These are phyloP conservation scores for Regulus satrapa DNA, from an alignment of 2,113 vertebrate species.

Conservation along the genomic window DNA sequence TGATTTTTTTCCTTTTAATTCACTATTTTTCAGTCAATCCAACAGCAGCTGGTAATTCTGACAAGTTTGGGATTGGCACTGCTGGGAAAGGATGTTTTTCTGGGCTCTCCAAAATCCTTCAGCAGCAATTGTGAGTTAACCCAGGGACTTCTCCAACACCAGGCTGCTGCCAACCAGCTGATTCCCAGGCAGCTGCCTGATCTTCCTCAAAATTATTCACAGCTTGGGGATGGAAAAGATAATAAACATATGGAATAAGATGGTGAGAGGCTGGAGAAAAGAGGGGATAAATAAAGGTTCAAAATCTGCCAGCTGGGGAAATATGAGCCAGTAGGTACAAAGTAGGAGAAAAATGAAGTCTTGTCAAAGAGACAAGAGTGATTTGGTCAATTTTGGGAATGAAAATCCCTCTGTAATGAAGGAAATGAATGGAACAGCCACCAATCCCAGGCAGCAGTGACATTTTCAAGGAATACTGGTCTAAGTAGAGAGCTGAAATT, in stretches of 20 bases:
- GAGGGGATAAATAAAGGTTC: neutral
- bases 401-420: neutral
- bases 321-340: neutral
- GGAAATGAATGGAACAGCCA: neutral
- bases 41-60: neutral
- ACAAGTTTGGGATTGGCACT: neutral
- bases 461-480: neutral
- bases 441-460: neutral
- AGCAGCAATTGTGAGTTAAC: neutral
- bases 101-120: neutral
- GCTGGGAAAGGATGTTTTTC: neutral
- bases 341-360: neutral
- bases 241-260: slow-evolving; percentile 5
- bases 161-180: slow-evolving; percentile 24
- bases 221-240: neutral
- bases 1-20: neutral
- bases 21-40: neutral
- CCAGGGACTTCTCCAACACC: neutral
- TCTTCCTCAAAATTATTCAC: neutral
- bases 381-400: neutral
- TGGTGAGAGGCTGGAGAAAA: neutral
- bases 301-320: neutral
- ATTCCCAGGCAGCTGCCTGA: slow-evolving; percentile 32
- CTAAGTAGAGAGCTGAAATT: neutral
- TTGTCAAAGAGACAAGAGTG: neutral